These are phyloP conservation scores for Clamator glandarius DNA, from an alignment of 2,797 vertebrate species.

Conservation along the genomic window DNA sequence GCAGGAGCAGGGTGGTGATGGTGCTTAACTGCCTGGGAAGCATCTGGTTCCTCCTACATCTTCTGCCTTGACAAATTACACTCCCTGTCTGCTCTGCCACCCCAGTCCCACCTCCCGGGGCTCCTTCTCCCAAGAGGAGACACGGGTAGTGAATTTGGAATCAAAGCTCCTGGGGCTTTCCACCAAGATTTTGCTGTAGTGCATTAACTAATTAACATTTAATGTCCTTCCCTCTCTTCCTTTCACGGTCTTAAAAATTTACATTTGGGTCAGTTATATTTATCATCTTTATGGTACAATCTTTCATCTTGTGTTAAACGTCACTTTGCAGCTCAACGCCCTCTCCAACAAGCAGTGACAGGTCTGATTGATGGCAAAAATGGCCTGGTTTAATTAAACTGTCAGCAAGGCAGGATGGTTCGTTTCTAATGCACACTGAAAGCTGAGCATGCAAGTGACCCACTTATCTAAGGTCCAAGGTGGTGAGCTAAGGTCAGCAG, in stretches of 20 bases:
- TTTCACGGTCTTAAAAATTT: constrained; percentile 20
- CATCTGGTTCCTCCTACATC: background rate
- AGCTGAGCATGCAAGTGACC: constrained; percentile 44
- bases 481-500: constrained; percentile 57
- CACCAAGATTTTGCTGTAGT: background rate
- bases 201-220: constrained; percentile 41
- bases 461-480: constrained; percentile 67
- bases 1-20: background rate
- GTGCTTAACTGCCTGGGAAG: background rate
- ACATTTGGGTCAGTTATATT: constrained; percentile 54
- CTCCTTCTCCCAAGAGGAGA: background rate
- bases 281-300: constrained; percentile 43
- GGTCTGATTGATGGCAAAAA: constrained; percentile 62
- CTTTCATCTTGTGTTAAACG: constrained; percentile 27
- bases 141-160: background rate
- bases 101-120: background rate
- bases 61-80: background rate
- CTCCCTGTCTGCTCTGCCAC: background rate
- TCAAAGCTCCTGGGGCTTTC: background rate
- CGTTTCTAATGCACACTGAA: constrained; percentile 55
- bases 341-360: constrained; percentile 28
- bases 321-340: constrained; percentile 15
- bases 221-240: constrained; percentile 11
- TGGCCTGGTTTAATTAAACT: constrained; percentile 75
- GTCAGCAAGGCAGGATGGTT: constrained; percentile 56